These are phyloP conservation scores for Kryptopterus vitreolus DNA, from an alignment of 2,797 vertebrate species.

Conservation along the genomic window DNA sequence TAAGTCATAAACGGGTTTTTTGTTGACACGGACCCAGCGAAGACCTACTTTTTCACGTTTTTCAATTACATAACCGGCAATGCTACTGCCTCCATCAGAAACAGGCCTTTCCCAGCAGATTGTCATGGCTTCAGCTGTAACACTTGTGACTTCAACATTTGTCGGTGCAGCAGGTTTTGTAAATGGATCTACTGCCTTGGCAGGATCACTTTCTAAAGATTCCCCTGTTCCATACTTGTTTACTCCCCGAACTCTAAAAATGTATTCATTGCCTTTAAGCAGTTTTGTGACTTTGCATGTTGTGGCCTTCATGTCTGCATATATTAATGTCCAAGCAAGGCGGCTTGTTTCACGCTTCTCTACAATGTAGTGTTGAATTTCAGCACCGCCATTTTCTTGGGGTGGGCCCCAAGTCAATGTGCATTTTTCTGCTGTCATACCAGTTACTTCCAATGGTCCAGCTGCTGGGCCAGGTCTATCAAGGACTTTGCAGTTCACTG, in stretches of 20 bases:
- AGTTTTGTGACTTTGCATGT: constrained; percentile 95
- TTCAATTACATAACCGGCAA: constrained; percentile 93
- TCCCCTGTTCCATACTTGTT: constrained; percentile 96
- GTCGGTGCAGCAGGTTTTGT: constrained; percentile 85
- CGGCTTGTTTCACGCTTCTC: constrained; percentile 98
- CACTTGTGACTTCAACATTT: constrained; percentile 89
- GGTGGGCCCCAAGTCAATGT: constrained; percentile 88
- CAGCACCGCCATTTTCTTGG: constrained; percentile 89
- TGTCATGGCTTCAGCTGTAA: constrained; percentile 89
- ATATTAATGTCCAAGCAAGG: constrained; percentile 91
- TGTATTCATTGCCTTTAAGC: constrained; percentile 94
- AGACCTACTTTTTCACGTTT: constrained; percentile 92
- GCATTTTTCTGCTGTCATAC: constrained; percentile 89
- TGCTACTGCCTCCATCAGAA: constrained; percentile 91
- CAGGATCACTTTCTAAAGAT: constrained; percentile 86
- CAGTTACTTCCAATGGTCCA: constrained; percentile 85
- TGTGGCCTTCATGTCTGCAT: constrained; percentile 86
- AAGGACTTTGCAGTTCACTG: constrained; percentile 86
- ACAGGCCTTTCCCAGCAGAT: constrained; percentile 93
- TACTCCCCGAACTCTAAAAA: constrained; percentile 93
- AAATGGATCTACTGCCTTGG: constrained; percentile 90
- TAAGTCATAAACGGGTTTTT: constrained; percentile 94
- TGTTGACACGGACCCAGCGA: constrained; percentile 94
- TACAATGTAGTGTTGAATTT: constrained; percentile 81
- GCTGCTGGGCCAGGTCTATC: constrained; percentile 91